These are phyloP conservation scores for Drosophila pachea DNA, from an alignment of 1,140 invertebrate species.

Conservation along the genomic window DNA sequence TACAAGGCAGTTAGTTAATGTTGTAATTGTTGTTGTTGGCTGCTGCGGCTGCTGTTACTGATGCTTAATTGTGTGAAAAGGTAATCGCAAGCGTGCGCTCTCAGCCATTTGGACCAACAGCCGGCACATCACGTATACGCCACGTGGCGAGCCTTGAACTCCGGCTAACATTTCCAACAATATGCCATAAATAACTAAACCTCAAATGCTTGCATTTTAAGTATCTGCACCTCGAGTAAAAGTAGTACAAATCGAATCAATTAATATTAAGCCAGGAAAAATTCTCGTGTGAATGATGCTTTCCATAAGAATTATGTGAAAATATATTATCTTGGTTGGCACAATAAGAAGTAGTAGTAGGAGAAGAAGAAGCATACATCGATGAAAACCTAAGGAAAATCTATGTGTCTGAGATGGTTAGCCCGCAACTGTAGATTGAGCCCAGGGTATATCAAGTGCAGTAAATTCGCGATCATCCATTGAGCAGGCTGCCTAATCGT, in stretches of 20 bases:
- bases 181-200: slow-evolving; percentile 8
- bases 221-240: no score
- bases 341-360: no score
- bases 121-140: slow-evolving; percentile 67
- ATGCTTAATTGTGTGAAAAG: slow-evolving; percentile 75
- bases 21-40: slow-evolving; percentile 37
- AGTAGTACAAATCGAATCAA: no score
- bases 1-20: slow-evolving; percentile 74
- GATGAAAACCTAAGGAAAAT: no score
- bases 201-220: neutral
- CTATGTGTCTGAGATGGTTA: no score
- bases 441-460: neutral
- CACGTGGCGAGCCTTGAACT: slow-evolving; percentile 75
- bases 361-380: no score
- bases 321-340: no score
- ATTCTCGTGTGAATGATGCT: no score
- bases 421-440: no score
- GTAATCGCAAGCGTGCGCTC: slow-evolving; percentile 33
- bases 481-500: slow-evolving; percentile 43
- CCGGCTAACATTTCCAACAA: slow-evolving; percentile 30
- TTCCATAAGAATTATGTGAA: no score
- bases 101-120: slow-evolving; percentile 41
- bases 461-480: neutral
- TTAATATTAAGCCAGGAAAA: no score
- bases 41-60: slow-evolving; percentile 12